Evolutionary conservation across 2,888 invertebrate genomes (phyloP), one percentile per base, ranked within the genome.

Genomic region (Lutraria lutraria): DNA sequence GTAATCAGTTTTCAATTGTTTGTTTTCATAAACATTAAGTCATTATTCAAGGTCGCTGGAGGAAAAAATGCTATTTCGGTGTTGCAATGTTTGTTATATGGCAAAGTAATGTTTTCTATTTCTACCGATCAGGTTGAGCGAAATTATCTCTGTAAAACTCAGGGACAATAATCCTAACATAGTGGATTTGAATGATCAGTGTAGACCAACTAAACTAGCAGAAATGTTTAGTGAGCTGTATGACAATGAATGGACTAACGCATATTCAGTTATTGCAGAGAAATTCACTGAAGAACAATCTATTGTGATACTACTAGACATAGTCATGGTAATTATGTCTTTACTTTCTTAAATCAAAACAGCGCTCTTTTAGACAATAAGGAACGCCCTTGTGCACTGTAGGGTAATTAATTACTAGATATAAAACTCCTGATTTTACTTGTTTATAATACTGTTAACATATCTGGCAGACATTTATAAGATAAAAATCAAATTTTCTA

Each of bases 81-180:
- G 2, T 56, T 72, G n/a, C 31, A 8, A 4, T 29, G 31, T 10
- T 0, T 31, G 25, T 72, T 2, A 72, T 3, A 29, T 25, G 25
- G 25, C 15, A 10, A 29, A 21, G 15, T 72, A 72, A 72, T 25
- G 25, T 10, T 29, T 31, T 19, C 21, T 81, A 10, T 1, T 29
- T 10, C 52, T 53, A 53, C n/a, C 19, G 19, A 34, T 52, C 31
- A 85, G 85, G 16, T 25, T 85, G n/a, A 85, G 85, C 54, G 85
- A 85, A n/a, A 34, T 80, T 0, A 56, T 80, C 16, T 85, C 85
- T 0, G 80, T 85, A 0, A 76, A 43, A 60, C 80, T 85, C n/a
- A 29, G 85, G 56, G 85, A 85, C 34, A 85, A 85, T 54, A 85
- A 85, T n/a, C 85, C 80, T n/a, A 79, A 85, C 85, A 85, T 85